Conservation (phyloP, 53 echinoderm and acorn worm species). For the Apostichopus leukothele region DNA sequence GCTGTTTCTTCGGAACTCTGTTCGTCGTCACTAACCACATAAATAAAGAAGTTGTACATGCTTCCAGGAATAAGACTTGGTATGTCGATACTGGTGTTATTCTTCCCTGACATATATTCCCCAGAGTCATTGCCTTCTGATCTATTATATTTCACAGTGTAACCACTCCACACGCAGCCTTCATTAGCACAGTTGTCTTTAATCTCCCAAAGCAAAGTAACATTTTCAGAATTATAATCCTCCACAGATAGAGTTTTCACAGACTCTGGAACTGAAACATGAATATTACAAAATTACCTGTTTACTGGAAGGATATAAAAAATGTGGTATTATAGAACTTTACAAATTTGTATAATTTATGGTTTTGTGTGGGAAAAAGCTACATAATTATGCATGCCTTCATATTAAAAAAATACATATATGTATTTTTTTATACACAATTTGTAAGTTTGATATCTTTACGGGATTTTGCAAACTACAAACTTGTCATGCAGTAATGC, state of each 20-base stretch:
- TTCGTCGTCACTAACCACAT: neutral
- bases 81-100: neutral
- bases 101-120: neutral
- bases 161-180: neutral
- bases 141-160: neutral
- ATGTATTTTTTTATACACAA: too few relatives aligned
- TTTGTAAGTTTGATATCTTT: too few relatives aligned
- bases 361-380: too few relatives aligned
- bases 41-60: neutral
- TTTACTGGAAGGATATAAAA: too few relatives aligned
- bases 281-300: neutral
- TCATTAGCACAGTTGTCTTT: neutral
- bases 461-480: too few relatives aligned
- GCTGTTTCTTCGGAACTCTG: neutral
- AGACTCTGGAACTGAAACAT: constrained; percentile 16
- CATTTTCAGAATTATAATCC: neutral
- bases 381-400: too few relatives aligned
- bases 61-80: neutral
- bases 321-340: too few relatives aligned
- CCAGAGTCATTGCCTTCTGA: neutral
- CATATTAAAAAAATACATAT: too few relatives aligned
- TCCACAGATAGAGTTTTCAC: neutral
- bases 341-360: too few relatives aligned
- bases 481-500: too few relatives aligned
- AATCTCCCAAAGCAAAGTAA: neutral